Percentiles rank a stretch among this genome's conserved stretches.
Evolutionary conservation across 2,888 invertebrate genomes (phyloP).

Genomic region (Nasonovia ribisnigri): DNA sequence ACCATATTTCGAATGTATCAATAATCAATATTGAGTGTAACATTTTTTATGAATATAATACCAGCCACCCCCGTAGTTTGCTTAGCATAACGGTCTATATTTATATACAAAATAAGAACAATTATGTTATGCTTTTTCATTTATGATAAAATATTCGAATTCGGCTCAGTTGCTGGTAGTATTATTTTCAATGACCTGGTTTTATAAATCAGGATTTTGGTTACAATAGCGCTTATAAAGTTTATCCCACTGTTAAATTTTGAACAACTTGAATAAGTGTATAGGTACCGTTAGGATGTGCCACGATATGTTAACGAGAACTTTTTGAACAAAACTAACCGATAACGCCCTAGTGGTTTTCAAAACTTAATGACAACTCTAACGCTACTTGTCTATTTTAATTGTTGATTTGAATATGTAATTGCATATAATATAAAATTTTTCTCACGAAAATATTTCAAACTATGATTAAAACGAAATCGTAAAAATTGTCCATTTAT

Average conservation of each 20-base stretch:
- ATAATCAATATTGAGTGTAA: not conserved
- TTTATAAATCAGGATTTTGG: not conserved
- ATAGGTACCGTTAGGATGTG: not conserved
- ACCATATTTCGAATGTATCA: not conserved
- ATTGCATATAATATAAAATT: not conserved
- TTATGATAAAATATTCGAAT: not conserved
- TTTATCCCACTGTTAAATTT: not conserved
- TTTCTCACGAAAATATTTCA: not conserved
- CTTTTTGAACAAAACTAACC: conserved; percentile 32
- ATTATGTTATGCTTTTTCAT: not conserved
- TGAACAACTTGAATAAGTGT: not conserved
- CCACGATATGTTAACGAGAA: not conserved
- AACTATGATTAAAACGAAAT: not conserved
- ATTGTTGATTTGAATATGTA: not conserved
- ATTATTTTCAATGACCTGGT: not conserved
- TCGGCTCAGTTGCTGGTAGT: not conserved
- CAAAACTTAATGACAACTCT: not conserved
- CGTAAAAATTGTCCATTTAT: too few relatives aligned
- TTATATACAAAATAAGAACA: not conserved
- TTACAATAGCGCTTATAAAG: conserved; percentile 8
- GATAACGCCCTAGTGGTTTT: not conserved
- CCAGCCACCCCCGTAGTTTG: not conserved
- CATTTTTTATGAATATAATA: not conserved
- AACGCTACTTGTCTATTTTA: not conserved
- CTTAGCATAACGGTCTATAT: not conserved